Percentiles rank a stretch among this genome's conserved stretches.
Conservation (phyloP, 2,888 invertebrate genomes). For the Cephus pulcher region DNA sequence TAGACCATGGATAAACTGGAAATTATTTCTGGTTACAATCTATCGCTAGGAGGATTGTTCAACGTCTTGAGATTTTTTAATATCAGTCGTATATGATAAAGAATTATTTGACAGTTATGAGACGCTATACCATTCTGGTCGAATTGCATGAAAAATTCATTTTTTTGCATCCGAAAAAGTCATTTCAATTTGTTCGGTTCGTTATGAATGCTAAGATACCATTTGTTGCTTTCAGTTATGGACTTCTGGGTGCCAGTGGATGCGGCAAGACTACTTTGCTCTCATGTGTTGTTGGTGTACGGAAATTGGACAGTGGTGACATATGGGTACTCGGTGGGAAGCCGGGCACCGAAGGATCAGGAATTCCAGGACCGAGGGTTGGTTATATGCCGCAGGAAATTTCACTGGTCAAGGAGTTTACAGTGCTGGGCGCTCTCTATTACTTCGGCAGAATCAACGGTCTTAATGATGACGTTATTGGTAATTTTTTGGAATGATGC, state of each 20-base stretch:
- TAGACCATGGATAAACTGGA: slow-evolving; percentile 15
- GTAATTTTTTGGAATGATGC: slow-evolving; percentile 28
- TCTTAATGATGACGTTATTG: slow-evolving; percentile 74
- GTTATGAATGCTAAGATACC: background rate
- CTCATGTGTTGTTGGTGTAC: slow-evolving; percentile 85
- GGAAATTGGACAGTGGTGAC: slow-evolving; percentile 78
- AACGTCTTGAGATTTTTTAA: background rate
- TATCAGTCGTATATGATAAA: background rate
- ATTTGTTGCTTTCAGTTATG: slow-evolving; percentile 69
- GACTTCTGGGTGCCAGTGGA: slow-evolving; percentile 89
- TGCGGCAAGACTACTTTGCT: slow-evolving; percentile 92
- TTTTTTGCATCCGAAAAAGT: background rate
- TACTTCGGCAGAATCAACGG: slow-evolving; percentile 91
- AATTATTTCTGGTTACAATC: slow-evolving; percentile 27
- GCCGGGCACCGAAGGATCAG: slow-evolving; percentile 74
- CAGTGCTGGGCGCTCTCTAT: slow-evolving; percentile 84
- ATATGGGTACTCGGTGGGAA: slow-evolving; percentile 80
- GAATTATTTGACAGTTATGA: background rate
- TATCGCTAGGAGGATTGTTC: slow-evolving; percentile 13
- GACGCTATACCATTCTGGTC: background rate
- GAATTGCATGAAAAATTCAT: background rate
- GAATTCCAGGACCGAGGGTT: slow-evolving; percentile 77
- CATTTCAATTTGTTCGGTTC: background rate
- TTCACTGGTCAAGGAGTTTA: slow-evolving; percentile 82
- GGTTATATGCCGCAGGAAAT: slow-evolving; percentile 95